Evolutionary conservation across 2,797 vertebrate species (phyloP), one percentile per base, ranked within the genome.

Genomic region (Botia kubotai): DNA sequence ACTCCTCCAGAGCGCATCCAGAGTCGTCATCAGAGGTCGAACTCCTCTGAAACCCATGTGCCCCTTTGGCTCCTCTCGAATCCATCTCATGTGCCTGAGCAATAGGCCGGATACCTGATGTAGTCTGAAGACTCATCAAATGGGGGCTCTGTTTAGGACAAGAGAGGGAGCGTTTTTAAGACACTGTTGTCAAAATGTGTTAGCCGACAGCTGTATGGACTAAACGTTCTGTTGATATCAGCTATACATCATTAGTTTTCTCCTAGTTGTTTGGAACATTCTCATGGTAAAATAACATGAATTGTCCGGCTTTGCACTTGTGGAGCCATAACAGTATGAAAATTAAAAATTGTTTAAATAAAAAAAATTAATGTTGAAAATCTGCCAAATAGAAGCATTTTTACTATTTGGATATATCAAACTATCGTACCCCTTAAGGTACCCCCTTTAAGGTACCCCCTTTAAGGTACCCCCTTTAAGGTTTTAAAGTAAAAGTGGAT

Each of bases 11-110:
- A 0, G 97, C 97, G 52, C 97, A 99, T n/a, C 97, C 97, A 0
- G 97, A 98, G 86, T 99, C 97, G 0, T 99, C 97, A 0, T 99
- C 97, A 0, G 97, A 99, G 0, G 97, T 97, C 87, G 97, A 99
- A 88, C 97, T 98, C 87, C 96, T 93, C 91, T 98, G 97, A 86
- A 97, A 98, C 29, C 95, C 97, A 1, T 94, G 92, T 2, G 94
- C 88, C 0, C 95, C 92, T 84, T 96, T 97, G 85, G 91, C 93
- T 12, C 93, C 85, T 86, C 96, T 95, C 29, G 94, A 91, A 86
- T 98, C 96, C 96, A 96, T 96, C 81, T 97, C 95, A 50, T 92
- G 80, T 80, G 93, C 93, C 85, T 89, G 91, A 43, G 84, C 79
- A 70, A 74, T 82, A 16, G 90, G 90, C 73, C 90, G 89, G 79